Evolutionary conservation across 1,140 invertebrate genomes (phyloP).

Genomic region (Aethina tumida): DNA sequence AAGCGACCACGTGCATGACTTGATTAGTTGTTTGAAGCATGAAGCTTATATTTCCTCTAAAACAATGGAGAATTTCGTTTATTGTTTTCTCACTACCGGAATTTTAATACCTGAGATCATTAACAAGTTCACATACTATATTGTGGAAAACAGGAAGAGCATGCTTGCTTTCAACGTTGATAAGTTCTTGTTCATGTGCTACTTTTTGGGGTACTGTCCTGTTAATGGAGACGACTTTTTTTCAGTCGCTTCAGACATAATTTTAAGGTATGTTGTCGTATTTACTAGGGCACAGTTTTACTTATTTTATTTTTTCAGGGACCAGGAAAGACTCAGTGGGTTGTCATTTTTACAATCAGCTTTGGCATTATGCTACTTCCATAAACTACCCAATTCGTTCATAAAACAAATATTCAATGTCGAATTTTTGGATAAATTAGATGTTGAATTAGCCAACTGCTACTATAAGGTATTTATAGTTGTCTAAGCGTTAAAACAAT

Average conservation of each 20-base stretch:
- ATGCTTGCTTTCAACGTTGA: constrained; percentile 40
- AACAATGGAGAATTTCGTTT: constrained; percentile 34
- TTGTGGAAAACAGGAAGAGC: constrained; percentile 31
- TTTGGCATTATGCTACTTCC: constrained; percentile 40
- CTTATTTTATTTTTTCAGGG: constrained; percentile 31
- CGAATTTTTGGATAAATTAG: constrained; percentile 44
- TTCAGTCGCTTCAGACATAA: constrained; percentile 22
- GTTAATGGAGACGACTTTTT: constrained; percentile 32
- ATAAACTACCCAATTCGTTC: constrained; percentile 36
- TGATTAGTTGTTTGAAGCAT: constrained; percentile 9
- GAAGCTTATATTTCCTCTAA: constrained; percentile 32
- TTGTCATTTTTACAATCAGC: constrained; percentile 38
- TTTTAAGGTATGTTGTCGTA: constrained; percentile 32
- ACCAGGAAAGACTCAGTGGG: constrained; percentile 39
- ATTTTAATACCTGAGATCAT: constrained; percentile 36
- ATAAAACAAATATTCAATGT: constrained; percentile 44
- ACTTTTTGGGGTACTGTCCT: constrained; percentile 38
- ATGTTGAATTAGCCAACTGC: constrained; percentile 41
- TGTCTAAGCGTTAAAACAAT: not conserved
- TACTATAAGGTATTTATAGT: constrained; percentile 36
- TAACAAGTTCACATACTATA: constrained; percentile 37
- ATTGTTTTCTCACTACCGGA: constrained; percentile 31
- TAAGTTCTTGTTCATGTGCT: constrained; percentile 39
- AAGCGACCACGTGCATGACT: constrained; percentile 10
- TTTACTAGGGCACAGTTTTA: too few relatives aligned